Conservation (phyloP, 2,888 invertebrate genomes). For the Cyclophora albipunctata region DNA sequence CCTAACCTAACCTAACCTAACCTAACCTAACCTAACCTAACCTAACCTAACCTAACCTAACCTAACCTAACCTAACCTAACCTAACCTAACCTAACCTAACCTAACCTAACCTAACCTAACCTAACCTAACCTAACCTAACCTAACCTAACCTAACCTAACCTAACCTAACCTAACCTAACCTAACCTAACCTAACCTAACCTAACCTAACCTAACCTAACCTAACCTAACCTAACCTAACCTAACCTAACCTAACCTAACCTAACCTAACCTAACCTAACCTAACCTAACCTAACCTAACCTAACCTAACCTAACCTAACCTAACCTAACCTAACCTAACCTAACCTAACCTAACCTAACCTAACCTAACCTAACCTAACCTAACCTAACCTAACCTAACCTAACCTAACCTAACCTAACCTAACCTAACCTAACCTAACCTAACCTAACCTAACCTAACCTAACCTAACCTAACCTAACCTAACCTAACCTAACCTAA, state of each 20-base stretch:
- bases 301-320: conserved; percentile 10
- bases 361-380: conserved; percentile 2
- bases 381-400: conserved; percentile 5
- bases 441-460: conserved; percentile 6
- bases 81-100: conserved; percentile 10
- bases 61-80: conserved; percentile 11
- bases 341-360: conserved; percentile 7
- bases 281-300: conserved; percentile 9
- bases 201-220: conserved; percentile 10
- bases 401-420: conserved; percentile 3
- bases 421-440: conserved; percentile 6
- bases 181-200: conserved; percentile 14
- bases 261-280: conserved; percentile 9
- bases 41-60: no score
- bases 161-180: conserved; percentile 11
- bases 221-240: conserved; percentile 11
- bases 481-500: conserved; percentile 8
- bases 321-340: conserved; percentile 9
- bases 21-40: no score
- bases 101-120: conserved; percentile 17
- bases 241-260: conserved; percentile 9
- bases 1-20: no score
- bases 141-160: conserved; percentile 13
- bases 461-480: conserved; percentile 7
- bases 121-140: conserved; percentile 15